Conservation (phyloP, 2,113 vertebrate species). For the Melanocharis versteri region DNA sequence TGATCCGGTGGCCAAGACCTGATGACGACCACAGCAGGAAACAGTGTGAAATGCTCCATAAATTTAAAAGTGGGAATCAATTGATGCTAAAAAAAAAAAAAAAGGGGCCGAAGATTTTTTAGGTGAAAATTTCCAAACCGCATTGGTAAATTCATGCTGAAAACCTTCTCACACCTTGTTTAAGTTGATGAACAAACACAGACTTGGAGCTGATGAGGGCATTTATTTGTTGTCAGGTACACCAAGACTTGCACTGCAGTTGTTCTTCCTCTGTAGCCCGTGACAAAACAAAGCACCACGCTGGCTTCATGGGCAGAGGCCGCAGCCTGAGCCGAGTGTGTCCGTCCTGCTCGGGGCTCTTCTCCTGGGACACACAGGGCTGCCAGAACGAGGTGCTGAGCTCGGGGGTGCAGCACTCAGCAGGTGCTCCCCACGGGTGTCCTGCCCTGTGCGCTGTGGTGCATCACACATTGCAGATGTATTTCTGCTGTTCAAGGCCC, state of each 20-base stretch:
- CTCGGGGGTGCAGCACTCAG: background rate
- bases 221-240: background rate
- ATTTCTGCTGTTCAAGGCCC: background rate
- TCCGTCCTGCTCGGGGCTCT: too few relatives aligned
- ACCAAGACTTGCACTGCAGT: background rate
- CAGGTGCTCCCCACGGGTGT: accelerated
- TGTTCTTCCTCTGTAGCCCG: background rate
- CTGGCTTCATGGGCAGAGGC: background rate
- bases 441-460: accelerated
- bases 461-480: background rate
- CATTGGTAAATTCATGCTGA: background rate
- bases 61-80: constrained; percentile 79
- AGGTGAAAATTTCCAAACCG: constrained; percentile 26
- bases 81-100: constrained; percentile 58
- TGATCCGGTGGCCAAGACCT: constrained; percentile 70
- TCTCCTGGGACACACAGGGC: background rate
- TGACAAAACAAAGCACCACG: background rate
- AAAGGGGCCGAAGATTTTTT: background rate
- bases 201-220: background rate
- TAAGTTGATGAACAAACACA: background rate
- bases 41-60: constrained; percentile 75
- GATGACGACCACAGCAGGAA: constrained; percentile 76
- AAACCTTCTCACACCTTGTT: background rate
- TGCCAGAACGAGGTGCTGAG: background rate
- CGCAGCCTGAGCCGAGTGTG: background rate